Percentiles rank a stretch among this genome's conserved stretches.
Conservation (phyloP, 2,888 invertebrate genomes). For the Sycophila texana region DNA sequence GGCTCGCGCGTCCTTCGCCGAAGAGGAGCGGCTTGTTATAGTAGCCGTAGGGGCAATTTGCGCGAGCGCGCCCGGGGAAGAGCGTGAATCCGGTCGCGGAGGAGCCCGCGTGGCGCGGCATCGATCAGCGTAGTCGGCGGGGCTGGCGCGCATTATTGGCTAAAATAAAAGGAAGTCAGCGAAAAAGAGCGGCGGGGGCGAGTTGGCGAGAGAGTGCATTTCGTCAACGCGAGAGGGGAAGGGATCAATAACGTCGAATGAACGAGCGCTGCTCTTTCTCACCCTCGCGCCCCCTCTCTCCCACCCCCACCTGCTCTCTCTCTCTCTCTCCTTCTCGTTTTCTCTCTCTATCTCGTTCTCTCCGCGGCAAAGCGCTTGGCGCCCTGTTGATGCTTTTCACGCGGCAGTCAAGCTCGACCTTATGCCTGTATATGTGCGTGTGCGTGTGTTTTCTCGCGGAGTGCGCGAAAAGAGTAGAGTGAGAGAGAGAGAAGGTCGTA, state of each 20-base stretch:
- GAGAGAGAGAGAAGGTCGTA: neutral
- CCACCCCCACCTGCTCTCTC: constrained; percentile 14
- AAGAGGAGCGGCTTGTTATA: neutral
- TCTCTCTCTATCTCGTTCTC: neutral
- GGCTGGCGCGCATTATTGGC: constrained; percentile 67
- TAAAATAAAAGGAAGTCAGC: constrained; percentile 67
- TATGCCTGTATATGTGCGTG: neutral
- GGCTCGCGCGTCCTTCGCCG: constrained; percentile 21
- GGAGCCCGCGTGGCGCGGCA: constrained; percentile 52
- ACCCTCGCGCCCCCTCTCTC: constrained; percentile 15
- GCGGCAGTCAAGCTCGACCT: neutral
- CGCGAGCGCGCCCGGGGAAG: constrained; percentile 27
- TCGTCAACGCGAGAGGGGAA: constrained; percentile 64
- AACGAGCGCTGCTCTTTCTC: constrained; percentile 56
- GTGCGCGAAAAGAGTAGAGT: neutral
- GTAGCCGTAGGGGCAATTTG: constrained; percentile 40
- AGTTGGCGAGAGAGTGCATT: constrained; percentile 64
- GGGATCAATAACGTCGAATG: constrained; percentile 73
- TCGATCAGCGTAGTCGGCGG: constrained; percentile 60
- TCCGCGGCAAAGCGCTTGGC: constrained; percentile 9
- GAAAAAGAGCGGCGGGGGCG: constrained; percentile 36
- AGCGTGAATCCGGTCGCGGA: constrained; percentile 10
- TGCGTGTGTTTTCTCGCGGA: neutral
- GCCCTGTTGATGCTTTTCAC: constrained; percentile 42
- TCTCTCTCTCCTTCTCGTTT: neutral